Evolutionary conservation across 2,113 vertebrate species (phyloP), one percentile per base, ranked within the genome.

Genomic region (Thunnus thynnus): DNA sequence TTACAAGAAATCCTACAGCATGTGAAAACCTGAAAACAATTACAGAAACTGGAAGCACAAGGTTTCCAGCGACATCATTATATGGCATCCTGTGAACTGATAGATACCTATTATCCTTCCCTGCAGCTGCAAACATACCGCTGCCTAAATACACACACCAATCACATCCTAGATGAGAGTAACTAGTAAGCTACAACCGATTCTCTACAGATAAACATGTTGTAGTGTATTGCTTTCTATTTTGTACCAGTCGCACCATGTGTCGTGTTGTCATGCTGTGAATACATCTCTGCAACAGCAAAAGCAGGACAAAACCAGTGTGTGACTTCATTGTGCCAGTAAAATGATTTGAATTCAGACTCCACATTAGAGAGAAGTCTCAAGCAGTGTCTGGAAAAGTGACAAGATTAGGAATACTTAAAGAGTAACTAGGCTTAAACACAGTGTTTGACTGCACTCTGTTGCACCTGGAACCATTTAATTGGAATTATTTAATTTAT

Each of bases 1-100:
- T 66, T 9, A 69, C 20, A 14, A 14, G 1, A 36, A 17, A 20
- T 55, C 41, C 11, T 55, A 0, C 5, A 41, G 52, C n/a, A 55
- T 58, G 36, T 36, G 32, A 66, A 55, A 69, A 36, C 18, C n/a
- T 75, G 56, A 47, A 77, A 83, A 71, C 18, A 62, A 66, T 83
- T 62, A 61, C 32, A 44, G 27, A 56, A 27, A 32, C 11, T 51
- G 52, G 25, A 75, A 71, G 52, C 44, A 57, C 16, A 30, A 30
- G 32, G 16, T 68, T 73, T 64, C 58, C 22, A 75, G 25, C 52
- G 56, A 46, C 2, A 2, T 20, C 36, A 68, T 57, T 16, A 18
- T 63, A 16, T 48, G 18, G 27, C 36, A n/a, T 12, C 51, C 22
- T 61, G 47, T 62, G 30, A 66, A 54, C 30, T 20, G 32, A 79